Evolutionary conservation across 2,797 vertebrate species (phyloP).

Genomic region (Dendrocincla fuliginosa): DNA sequence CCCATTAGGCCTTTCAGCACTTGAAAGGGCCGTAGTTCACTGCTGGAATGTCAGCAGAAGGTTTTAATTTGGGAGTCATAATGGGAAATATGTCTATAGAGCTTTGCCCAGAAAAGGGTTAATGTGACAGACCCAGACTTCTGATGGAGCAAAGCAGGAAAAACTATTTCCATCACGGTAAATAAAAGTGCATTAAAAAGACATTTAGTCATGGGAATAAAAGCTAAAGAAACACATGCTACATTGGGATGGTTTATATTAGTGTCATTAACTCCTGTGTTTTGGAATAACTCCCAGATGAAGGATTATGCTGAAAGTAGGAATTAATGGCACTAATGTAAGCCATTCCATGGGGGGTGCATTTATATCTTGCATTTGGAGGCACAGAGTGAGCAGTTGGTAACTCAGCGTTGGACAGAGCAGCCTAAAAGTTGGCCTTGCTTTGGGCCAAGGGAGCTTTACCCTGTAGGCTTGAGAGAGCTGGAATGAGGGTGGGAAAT

Average conservation of each 20-base stretch:
- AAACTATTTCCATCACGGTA: constrained; percentile 62
- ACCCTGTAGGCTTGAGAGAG: neutral
- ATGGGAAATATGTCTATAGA: neutral
- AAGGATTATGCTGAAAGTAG: constrained; percentile 77
- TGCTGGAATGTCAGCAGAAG: constrained; percentile 50
- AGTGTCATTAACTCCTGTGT: constrained; percentile 76
- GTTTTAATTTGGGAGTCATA: neutral
- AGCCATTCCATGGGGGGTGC: constrained; percentile 55
- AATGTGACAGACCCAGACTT: constrained; percentile 31
- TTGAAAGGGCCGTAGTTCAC: neutral
- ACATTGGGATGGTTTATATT: constrained; percentile 74
- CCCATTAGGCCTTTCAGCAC: neutral
- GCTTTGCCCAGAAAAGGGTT: constrained; percentile 47
- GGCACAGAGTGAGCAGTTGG: constrained; percentile 29
- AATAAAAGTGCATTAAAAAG: constrained; percentile 74
- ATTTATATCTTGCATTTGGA: constrained; percentile 52
- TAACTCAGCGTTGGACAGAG: neutral
- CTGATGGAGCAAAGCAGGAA: constrained; percentile 53
- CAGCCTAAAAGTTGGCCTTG: neutral
- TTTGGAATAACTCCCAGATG: constrained; percentile 79
- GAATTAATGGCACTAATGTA: constrained; percentile 78
- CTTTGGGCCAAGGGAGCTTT: constrained; percentile 16
- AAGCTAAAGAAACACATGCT: constrained; percentile 73
- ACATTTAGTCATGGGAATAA: constrained; percentile 77
- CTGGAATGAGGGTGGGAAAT: constrained; percentile 31